Evolutionary conservation across 2,888 invertebrate species (phyloP).

Genomic region (Coelogynopora nodosa): DNA sequence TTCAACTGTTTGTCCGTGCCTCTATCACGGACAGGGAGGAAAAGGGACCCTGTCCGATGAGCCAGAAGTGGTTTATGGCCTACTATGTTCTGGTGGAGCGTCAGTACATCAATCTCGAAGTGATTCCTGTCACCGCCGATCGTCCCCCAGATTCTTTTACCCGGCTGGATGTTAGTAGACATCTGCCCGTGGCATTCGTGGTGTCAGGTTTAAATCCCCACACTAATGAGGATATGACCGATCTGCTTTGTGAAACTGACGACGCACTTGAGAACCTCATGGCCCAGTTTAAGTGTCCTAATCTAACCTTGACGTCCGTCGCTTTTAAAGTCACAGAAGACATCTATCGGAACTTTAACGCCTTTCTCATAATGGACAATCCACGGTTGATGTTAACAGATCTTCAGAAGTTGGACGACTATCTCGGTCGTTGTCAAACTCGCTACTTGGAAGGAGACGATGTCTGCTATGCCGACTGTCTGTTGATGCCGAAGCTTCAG

Average conservation of each 20-base stretch:
- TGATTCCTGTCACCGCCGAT: conserved; percentile 52
- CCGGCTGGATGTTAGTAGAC: conserved; percentile 48
- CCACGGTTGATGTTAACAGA: conserved; percentile 49
- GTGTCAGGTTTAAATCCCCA: conserved; percentile 41
- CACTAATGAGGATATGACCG: conserved; percentile 53
- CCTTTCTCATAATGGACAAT: conserved; percentile 64
- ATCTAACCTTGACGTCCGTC: conserved; percentile 50
- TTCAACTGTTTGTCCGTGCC: conserved; percentile 45
- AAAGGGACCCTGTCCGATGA: conserved; percentile 96
- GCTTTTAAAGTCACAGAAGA: conserved; percentile 77
- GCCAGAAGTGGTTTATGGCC: conserved; percentile 98
- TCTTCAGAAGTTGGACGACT: conserved; percentile 64
- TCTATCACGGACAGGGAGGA: conserved; percentile 69
- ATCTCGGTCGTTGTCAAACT: conserved; percentile 58
- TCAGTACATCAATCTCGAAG: conserved; percentile 52
- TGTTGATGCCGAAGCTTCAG: conserved; percentile 94
- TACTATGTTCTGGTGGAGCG: conserved; percentile 55
- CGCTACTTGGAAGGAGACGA: conserved; percentile 87
- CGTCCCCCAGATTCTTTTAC: conserved; percentile 49
- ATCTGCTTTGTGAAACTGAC: conserved; percentile 55
- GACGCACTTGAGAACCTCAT: conserved; percentile 60
- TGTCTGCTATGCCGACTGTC: conserved; percentile 98
- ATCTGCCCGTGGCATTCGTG: conserved; percentile 45
- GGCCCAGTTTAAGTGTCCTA: conserved; percentile 56
- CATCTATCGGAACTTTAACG: conserved; percentile 72